These are phyloP conservation scores for Murina feae DNA, from an alignment of 2,113 vertebrate species.

Conservation along the genomic window DNA sequence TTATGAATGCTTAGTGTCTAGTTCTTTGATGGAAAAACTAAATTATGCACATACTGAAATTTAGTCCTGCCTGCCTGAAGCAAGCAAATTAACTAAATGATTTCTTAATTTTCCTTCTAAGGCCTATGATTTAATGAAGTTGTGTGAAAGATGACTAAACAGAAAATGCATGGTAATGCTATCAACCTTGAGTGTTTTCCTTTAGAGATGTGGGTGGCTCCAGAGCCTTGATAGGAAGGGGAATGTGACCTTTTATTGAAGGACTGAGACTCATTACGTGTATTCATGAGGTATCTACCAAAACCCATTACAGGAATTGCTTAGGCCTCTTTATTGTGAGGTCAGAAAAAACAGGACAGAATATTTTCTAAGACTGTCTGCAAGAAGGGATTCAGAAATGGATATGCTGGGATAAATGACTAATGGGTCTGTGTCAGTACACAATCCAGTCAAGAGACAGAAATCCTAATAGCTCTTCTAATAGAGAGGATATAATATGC, in stretches of 20 bases:
- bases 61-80: constrained; percentile 15
- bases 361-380: neutral
- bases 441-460: neutral
- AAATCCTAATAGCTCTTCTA: neutral
- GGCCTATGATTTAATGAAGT: constrained; percentile 23
- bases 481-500: neutral
- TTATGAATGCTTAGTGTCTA: neutral
- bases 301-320: neutral
- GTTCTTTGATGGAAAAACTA: constrained; percentile 47
- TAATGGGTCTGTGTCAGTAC: neutral
- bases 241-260: neutral
- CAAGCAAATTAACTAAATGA: constrained; percentile 62
- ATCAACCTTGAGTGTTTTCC: neutral
- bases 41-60: constrained; percentile 31
- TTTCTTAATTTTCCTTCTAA: constrained; percentile 49
- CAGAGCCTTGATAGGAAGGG: neutral
- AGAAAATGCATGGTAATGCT: neutral
- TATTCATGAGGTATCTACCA: constrained; percentile 35
- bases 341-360: neutral
- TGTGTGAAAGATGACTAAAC: neutral
- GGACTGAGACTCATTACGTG: neutral
- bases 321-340: neutral
- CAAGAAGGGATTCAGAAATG: neutral
- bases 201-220: neutral
- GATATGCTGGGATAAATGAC: neutral